Base-by-base conservation (phyloP, 2,888 invertebrate genomes). In the Cantharis flavilabris region DNA sequence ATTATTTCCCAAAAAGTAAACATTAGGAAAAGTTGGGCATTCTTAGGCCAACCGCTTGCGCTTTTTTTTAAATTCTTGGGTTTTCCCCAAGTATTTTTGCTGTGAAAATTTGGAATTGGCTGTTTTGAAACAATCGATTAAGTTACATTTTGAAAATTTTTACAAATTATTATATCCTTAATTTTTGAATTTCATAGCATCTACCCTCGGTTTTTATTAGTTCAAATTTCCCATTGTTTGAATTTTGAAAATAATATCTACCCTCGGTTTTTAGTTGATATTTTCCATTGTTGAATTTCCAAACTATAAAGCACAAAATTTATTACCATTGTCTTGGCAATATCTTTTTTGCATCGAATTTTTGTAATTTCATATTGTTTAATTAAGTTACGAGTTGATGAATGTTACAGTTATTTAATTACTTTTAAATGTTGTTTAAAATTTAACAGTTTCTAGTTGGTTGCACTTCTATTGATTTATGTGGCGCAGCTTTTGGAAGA, bases 391-490 rank as follows among this genome's bases (percentile, higher is more conserved):
- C 33, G n/a, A 33, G 13, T 33, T 33, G 33, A 33, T 33, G 33
- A 33, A 33, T 33, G 33, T 33, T 33, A 33, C 49, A 49, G 49
- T 49, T 49, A 49, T 49, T 49, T 49, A 49, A 49, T 49, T 49
- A 49, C n/a, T 49, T 49, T 3, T 49, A n/a, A 49, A 49, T n/a
- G 49, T 49, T 49, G n/a, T 49, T 49, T 49, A 49, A 49, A 49
- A 49, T 49, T 49, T n/a, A 49, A 49, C 49, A 20, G 72, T 14
- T 73, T 67, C 18, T 62, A 72, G 33, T 30, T 62, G 13, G 67
- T 69, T 23, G 71, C 30, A 62, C 63, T 64, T 28, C n/a, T 73
- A 69, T 65, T 62, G 72, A 73, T 73, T 73, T 73, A 49, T 49
- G 49, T 49, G 49, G 49, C 49, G 26, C 23, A 30, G 69, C 20